Base-by-base conservation (phyloP, 1,140 invertebrate genomes). In the Rhopalosiphum maidis region DNA sequence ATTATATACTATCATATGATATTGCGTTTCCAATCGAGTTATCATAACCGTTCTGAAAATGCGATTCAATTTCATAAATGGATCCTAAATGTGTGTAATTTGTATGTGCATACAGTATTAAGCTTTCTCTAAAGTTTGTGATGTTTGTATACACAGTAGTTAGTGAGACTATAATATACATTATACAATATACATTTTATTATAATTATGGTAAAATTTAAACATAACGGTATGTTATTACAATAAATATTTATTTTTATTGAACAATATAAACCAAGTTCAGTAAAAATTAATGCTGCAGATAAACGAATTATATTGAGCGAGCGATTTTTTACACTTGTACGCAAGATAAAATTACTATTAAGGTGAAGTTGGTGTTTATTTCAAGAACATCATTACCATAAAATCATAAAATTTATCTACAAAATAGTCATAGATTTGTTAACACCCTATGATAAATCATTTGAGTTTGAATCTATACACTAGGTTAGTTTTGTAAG, bases 171-270 rank as follows among this genome's bases (percentile, higher is more conserved):
- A 15, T n/a, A 60, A 3, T 25, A 55, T 60, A 37, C 37, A 37
- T 68, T n/a, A 18, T 68, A n/a, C 30, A 68, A n/a, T 68, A n/a
- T 68, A 77, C 11, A n/a, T 77, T n/a, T 77, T n/a, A 77, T 77
- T 77, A 77, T n/a, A n/a, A n/a, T 3, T n/a, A 77, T 77, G 60
- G 15, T 77, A n/a, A 77, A 77, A n/a, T n/a, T 77, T 77, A 77
- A 30, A n/a, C 60, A 77, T 77, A 77, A n/a, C n/a, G 60, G 23
- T 15, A 18, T 18, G 60, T 77, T 77, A 77, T 68, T 15, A 68
- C 15, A 68, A n/a, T 68, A n/a, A 77, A 77, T 77, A 77, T 77
- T 77, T 77, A 77, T 77, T 77, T 77, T 77, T 77, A 77, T 77
- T 77, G 60, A 77, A 77, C 60, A 77, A 77, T 77, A 77, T 77